Evolutionary conservation across 37 sponge, comb jelly and placozoan genomes (phyloP).

Genomic region (Mnemiopsis leidyi): DNA sequence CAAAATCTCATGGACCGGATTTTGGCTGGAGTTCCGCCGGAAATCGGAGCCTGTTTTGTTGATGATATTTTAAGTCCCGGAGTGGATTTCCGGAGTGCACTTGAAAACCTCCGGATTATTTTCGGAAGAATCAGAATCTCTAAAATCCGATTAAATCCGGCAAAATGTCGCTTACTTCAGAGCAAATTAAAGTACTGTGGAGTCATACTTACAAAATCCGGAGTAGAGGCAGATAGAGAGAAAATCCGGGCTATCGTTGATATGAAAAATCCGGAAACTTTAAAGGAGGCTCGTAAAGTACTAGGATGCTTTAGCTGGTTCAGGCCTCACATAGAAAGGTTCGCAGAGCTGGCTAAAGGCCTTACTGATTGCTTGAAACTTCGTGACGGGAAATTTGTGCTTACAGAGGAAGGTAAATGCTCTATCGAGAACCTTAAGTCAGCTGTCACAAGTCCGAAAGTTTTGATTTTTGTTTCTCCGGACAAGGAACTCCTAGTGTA

Average conservation of each 20-base stretch:
- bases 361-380: constrained; percentile 64
- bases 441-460: constrained; percentile 66
- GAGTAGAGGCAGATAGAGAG: constrained; percentile 70
- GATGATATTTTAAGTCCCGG: constrained; percentile 71
- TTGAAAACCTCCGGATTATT: constrained; percentile 67
- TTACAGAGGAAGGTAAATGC: constrained; percentile 25
- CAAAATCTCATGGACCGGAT: constrained; percentile 70
- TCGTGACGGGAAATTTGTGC: constrained; percentile 34
- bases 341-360: constrained; percentile 6
- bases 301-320: constrained; percentile 52
- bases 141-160: constrained; percentile 69
- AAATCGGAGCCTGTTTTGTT: constrained; percentile 67
- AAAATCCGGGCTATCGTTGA: background rate
- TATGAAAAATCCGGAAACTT: background rate
- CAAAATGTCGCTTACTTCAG: constrained; percentile 68
- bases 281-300: background rate
- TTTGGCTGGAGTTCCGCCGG: constrained; percentile 68
- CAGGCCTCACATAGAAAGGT: constrained; percentile 9
- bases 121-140: constrained; percentile 71
- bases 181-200: constrained; percentile 68
- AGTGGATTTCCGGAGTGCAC: background rate
- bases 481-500: constrained; percentile 66
- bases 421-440: constrained; percentile 68
- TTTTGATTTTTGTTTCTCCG: constrained; percentile 70
- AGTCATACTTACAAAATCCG: constrained; percentile 66